Conservation (phyloP, 2,888 invertebrate genomes). For the Conomelus anceps region DNA sequence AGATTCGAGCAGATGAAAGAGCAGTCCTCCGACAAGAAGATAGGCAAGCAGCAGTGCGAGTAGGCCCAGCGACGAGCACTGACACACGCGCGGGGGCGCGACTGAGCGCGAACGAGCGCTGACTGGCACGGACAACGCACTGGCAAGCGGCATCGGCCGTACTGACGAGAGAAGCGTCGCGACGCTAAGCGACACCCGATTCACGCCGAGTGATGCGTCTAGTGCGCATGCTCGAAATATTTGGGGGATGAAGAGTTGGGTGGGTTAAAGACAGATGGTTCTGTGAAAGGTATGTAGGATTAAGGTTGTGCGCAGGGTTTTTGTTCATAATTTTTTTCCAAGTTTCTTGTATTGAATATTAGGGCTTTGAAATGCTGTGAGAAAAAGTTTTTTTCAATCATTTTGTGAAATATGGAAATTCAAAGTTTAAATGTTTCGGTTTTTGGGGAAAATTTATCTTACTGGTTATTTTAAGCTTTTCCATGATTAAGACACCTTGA, state of each 20-base stretch:
- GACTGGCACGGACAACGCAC: background rate
- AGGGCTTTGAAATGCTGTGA: too few species aligned
- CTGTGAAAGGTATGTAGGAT: background rate
- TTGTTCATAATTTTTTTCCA: too few species aligned
- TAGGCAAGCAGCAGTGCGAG: background rate
- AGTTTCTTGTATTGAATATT: too few species aligned
- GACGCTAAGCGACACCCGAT: too few species aligned
- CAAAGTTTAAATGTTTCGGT: too few species aligned
- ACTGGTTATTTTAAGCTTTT: too few species aligned
- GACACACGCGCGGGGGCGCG: background rate
- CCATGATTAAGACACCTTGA: too few species aligned
- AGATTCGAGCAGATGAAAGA: background rate
- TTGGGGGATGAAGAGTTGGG: background rate
- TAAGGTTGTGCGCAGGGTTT: too few species aligned
- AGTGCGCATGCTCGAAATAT: background rate
- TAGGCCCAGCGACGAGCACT: background rate
- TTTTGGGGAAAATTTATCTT: too few species aligned
- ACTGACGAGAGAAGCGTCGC: background rate
- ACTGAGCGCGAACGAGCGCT: background rate
- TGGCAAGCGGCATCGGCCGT: background rate
- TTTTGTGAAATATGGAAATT: too few species aligned
- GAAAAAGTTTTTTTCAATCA: too few species aligned
- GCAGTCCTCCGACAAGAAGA: background rate
- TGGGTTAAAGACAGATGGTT: background rate
- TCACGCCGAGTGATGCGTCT: background rate